phyloP scores from a whole-genome alignment of 1,140 invertebrate genomes.

The Halesus radiatus region DNA sequence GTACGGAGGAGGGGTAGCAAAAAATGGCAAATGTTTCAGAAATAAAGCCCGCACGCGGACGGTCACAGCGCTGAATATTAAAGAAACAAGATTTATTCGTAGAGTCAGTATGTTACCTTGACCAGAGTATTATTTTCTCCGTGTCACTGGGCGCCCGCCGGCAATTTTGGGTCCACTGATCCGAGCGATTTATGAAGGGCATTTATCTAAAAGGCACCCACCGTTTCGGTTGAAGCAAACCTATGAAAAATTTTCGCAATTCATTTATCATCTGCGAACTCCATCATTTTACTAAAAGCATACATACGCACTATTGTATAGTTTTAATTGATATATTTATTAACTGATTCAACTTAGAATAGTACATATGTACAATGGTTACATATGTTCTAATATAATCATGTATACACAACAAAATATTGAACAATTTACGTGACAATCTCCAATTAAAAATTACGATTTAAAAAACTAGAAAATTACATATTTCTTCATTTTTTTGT shows the following conservation, averaged over 20 bases:
- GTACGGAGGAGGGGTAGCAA: constrained; percentile 5
- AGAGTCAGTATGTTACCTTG: constrained; percentile 36
- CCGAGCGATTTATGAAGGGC: constrained; percentile 23
- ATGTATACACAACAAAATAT: too few relatives aligned
- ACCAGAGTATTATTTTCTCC: constrained; percentile 29
- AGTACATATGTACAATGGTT: too few relatives aligned
- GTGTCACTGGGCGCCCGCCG: background rate
- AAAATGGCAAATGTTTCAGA: constrained; percentile 43
- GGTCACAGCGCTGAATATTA: constrained; percentile 33
- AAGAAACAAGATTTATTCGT: constrained; percentile 38
- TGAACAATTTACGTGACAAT: too few relatives aligned
- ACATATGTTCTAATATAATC: too few relatives aligned
- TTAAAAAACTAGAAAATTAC: too few relatives aligned
- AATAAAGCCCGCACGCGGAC: constrained; percentile 24
- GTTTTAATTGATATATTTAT: too few relatives aligned
- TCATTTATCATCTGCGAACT: background rate
- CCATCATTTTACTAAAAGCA: background rate
- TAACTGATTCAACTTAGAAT: too few relatives aligned
- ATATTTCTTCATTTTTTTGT: too few relatives aligned
- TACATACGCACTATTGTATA: too few relatives aligned
- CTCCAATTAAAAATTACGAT: too few relatives aligned
- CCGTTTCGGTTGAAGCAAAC: constrained; percentile 4
- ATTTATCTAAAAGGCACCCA: constrained; percentile 10
- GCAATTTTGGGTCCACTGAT: constrained; percentile 26
- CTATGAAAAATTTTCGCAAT: constrained; percentile 8